Percentiles rank a stretch among this genome's conserved stretches.
Conservation (phyloP, 2,888 invertebrate species). For the Leptura quadrifasciata region DNA sequence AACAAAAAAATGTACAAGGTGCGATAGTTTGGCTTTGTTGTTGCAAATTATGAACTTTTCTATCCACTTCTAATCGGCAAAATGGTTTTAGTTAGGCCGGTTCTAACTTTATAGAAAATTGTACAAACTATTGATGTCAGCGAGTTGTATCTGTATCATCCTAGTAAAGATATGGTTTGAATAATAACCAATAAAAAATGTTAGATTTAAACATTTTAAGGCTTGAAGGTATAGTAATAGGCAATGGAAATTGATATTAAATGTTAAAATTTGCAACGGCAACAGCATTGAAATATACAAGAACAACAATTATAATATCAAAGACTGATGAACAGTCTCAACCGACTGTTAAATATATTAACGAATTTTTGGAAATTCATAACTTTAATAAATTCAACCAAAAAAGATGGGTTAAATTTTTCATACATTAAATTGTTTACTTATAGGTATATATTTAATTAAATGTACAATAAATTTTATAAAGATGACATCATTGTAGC, state of each 20-base stretch:
- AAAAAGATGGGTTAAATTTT: conserved; percentile 43
- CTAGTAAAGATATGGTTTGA: background rate
- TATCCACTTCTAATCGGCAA: background rate
- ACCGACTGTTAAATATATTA: conserved; percentile 54
- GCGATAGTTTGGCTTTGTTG: conserved; percentile 40
- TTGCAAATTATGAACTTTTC: conserved; percentile 43
- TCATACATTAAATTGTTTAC: conserved; percentile 38
- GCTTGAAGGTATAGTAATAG: background rate
- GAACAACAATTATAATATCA: conserved; percentile 60
- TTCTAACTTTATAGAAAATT: background rate
- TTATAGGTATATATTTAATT: conserved; percentile 37
- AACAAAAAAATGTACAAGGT: conserved; percentile 45
- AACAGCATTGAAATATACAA: conserved; percentile 49
- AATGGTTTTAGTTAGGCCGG: background rate
- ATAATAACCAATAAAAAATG: background rate
- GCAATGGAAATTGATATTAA: conserved; percentile 28
- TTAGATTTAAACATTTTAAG: background rate
- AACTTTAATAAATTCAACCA: conserved; percentile 57
- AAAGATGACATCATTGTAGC: conserved; percentile 49
- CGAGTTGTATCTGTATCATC: background rate
- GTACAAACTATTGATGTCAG: background rate
- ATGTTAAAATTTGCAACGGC: conserved; percentile 43
- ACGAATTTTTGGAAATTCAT: conserved; percentile 64
- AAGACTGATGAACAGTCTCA: conserved; percentile 61
- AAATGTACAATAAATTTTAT: conserved; percentile 45